Base-by-base conservation (phyloP, 1,140 invertebrate genomes). In the Brachionus koreanus region DNA sequence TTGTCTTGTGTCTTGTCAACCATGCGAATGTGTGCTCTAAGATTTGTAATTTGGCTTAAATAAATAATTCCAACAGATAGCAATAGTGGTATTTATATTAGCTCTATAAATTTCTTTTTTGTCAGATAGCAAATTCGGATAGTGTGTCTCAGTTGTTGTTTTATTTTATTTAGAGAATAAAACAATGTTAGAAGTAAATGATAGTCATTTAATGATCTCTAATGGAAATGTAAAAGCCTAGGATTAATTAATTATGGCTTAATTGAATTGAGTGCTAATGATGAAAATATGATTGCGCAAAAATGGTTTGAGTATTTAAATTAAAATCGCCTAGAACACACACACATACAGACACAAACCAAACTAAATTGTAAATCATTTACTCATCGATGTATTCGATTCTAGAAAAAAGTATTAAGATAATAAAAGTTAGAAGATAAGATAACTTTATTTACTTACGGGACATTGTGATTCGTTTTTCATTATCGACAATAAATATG, bases 401-500 rank as follows among this genome's bases (percentile, higher is more conserved):
- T 69, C 65, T 69, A 39, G 65, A 39, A 69, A 69, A 69, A 39
- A 39, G 33, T 69, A 69, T 37, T 37, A 69, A 69, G 65, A 69
- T 69, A 69, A 69, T 69, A 69, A 69, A 69, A 69, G 1, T 69
- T 69, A 37, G 37, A 69, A 69, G 65, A 69, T 69, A 69, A 69
- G 65, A 69, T 69, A 69, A 69, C 65, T 69, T 39, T 69, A 69
- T 69, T 69, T 69, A 69, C 65, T 69, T 69, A 69, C 35, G 37
- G 65, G 65, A 69, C 65, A 69, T 69, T 69, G 65, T 69, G n/a
- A 69, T 69, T 69, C n/a, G 33, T 69, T 69, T 57, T 16, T 23
- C n/a, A 69, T 69, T 69, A 69, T 69, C 65, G 65, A 69, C 65
- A 69, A 69, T 39, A 69, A 69, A 37, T 35, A 69, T 69, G 16